Evolutionary conservation across 2,888 invertebrate genomes (phyloP).

Genomic region (Gymnocheta viridis): DNA sequence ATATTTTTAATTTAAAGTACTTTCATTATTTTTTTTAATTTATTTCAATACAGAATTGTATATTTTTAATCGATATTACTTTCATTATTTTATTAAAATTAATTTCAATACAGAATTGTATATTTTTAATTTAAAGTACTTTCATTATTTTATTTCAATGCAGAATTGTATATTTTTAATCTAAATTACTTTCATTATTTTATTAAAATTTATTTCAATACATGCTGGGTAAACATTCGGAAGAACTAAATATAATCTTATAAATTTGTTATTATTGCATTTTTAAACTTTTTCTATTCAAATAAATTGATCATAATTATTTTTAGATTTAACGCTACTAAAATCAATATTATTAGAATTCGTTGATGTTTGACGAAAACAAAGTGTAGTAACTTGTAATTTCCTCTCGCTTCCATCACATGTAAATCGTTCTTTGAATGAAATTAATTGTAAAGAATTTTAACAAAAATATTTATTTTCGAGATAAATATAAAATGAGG

Average conservation of each 20-base stretch:
- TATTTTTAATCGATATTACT: too few species aligned
- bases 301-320: conserved; percentile 32
- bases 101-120: too few species aligned
- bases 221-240: background rate
- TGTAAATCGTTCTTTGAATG: background rate
- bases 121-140: too few species aligned
- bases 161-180: background rate
- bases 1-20: too few species aligned
- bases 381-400: background rate
- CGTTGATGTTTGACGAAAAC: conserved; percentile 37
- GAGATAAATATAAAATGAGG: background rate
- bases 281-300: background rate
- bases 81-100: too few species aligned
- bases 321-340: conserved; percentile 15
- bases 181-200: background rate
- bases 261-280: background rate
- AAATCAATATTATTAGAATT: conserved; percentile 40
- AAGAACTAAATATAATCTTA: background rate
- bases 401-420: background rate
- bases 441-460: background rate
- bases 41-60: too few species aligned
- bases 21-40: too few species aligned
- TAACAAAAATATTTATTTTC: background rate
- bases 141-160: too few species aligned
- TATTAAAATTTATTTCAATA: background rate